These are phyloP conservation scores for Collichthys lucidus DNA, from an alignment of 2,113 vertebrate species.

Conservation along the genomic window DNA sequence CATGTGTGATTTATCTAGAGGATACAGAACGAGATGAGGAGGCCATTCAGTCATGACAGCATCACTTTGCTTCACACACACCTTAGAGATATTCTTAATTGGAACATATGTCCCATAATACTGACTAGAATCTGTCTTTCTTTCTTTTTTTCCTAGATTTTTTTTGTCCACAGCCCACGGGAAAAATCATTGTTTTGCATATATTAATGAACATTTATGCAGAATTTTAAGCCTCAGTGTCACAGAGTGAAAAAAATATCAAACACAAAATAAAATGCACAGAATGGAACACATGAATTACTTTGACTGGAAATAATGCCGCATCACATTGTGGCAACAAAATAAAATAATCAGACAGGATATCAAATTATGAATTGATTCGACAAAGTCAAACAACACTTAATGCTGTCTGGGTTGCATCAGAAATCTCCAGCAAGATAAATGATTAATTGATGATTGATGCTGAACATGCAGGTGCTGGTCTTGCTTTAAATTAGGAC, in stretches of 20 bases:
- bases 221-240: neutral
- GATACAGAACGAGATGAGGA: slow-evolving; percentile 5
- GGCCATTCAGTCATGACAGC: slow-evolving; percentile 34
- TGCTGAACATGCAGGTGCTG: neutral
- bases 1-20: slow-evolving; percentile 41
- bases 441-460: neutral
- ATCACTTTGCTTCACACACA: slow-evolving; percentile 27
- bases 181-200: neutral
- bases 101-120: slow-evolving; percentile 36
- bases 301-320: neutral
- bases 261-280: neutral
- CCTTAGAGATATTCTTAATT: slow-evolving; percentile 51
- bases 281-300: neutral
- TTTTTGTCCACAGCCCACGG: neutral
- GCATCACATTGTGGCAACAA: neutral
- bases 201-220: neutral
- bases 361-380: neutral
- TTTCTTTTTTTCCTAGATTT: neutral
- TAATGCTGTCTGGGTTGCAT: neutral
- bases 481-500: neutral
- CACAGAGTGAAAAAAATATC: neutral
- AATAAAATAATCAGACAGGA: neutral
- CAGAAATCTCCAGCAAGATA: neutral
- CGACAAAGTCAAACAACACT: neutral
- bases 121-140: neutral